phyloP scores from a whole-genome alignment of 2,888 invertebrate species.

The Theretra japonica region DNA sequence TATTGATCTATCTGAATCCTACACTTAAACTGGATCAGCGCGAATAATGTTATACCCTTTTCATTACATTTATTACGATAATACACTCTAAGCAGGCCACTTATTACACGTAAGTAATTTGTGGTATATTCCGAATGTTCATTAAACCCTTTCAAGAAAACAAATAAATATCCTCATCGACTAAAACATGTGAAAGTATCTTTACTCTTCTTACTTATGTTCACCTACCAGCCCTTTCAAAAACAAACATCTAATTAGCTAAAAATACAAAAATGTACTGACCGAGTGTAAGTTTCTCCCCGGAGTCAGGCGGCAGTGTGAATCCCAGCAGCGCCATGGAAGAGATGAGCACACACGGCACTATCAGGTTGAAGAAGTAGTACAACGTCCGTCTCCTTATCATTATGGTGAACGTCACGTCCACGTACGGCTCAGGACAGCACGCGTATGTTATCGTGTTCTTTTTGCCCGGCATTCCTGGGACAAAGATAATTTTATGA shows the following conservation, averaged over 20 bases:
- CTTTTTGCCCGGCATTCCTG: constrained; percentile 96
- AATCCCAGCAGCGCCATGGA: constrained; percentile 99
- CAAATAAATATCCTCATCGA: too few species aligned
- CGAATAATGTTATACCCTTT: too few species aligned
- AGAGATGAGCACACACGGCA: constrained; percentile 99
- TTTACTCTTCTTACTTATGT: too few species aligned
- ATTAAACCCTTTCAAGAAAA: too few species aligned
- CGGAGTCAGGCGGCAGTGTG: constrained; percentile 98
- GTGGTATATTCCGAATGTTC: too few species aligned
- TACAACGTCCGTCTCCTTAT: constrained; percentile 98
- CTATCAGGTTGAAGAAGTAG: constrained; percentile 99
- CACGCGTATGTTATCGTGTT: constrained; percentile 96
- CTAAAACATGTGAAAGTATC: neutral
- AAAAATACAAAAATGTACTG: constrained; percentile 64
- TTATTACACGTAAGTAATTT: too few species aligned
- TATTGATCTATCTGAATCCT: too few species aligned
- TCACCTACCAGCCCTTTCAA: too few species aligned
- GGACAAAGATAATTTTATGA: constrained; percentile 38
- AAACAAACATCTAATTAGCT: neutral
- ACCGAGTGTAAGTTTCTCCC: constrained; percentile 98
- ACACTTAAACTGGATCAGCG: too few species aligned
- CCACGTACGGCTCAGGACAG: constrained; percentile 97
- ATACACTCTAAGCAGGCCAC: too few species aligned
- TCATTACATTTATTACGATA: too few species aligned
- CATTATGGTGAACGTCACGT: constrained; percentile 98